Percentiles rank a stretch among this genome's conserved stretches.
Conservation (phyloP, 2,113 vertebrate genomes). For the Zingel zingel region DNA sequence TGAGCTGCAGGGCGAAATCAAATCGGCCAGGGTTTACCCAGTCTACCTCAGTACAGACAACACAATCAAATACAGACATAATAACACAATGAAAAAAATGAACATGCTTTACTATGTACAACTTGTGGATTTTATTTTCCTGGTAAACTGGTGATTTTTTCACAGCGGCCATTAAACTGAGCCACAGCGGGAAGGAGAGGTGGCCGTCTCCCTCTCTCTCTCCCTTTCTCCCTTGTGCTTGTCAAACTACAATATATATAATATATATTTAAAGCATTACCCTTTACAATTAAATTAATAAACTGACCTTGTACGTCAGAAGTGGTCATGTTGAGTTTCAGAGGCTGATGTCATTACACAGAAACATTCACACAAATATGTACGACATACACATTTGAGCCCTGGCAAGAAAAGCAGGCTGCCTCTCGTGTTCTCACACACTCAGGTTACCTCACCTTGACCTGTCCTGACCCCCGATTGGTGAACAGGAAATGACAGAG, state of each 20-base stretch:
- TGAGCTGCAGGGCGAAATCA: too few relatives aligned
- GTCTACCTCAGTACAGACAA: background rate
- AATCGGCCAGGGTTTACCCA: too few relatives aligned
- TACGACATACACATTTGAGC: background rate
- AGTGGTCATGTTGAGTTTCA: background rate
- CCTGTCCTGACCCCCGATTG: conserved; percentile 16
- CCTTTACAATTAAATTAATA: background rate
- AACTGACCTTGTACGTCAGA: background rate
- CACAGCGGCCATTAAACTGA: background rate
- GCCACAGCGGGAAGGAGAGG: background rate
- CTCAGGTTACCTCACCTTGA: conserved; percentile 43
- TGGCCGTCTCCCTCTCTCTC: background rate
- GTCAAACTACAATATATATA: too few relatives aligned
- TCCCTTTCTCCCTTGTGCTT: background rate
- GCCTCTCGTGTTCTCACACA: conserved; percentile 26
- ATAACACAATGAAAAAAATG: background rate
- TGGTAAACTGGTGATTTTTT: background rate
- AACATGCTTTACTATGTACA: background rate
- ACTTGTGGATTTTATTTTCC: conserved; percentile 6
- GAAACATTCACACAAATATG: background rate
- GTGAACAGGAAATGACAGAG: conserved; percentile 52
- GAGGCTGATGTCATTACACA: background rate
- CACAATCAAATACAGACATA: background rate
- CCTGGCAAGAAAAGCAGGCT: background rate
- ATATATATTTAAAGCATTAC: background rate